phyloP scores from a whole-genome alignment of 2,797 vertebrate genomes.

The Muscicapa comitata region DNA sequence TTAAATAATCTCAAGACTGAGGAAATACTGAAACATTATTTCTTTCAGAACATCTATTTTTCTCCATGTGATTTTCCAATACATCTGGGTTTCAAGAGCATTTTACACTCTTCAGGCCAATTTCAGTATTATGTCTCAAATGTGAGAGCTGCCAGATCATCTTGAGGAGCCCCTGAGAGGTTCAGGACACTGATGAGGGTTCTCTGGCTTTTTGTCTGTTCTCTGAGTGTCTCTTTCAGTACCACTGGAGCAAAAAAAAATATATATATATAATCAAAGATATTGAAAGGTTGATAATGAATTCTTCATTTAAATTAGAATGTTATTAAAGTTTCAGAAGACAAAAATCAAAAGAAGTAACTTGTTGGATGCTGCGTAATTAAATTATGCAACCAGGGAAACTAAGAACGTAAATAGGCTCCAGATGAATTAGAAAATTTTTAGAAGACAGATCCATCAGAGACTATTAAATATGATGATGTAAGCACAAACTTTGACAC shows the following conservation, averaged over 20 bases:
- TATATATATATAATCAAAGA: background rate
- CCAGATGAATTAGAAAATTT: background rate
- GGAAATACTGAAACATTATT: background rate
- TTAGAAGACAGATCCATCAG: background rate
- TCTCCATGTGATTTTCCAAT: background rate
- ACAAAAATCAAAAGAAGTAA: background rate
- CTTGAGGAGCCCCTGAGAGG: background rate
- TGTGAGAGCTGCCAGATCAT: background rate
- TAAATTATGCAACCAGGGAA: background rate
- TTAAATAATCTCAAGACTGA: background rate
- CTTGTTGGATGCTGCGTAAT: background rate
- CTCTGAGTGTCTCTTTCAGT: background rate
- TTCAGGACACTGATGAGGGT: background rate
- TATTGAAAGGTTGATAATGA: background rate
- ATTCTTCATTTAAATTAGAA: background rate
- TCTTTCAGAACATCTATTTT: background rate
- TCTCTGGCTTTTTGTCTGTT: background rate
- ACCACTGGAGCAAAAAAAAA: accelerated
- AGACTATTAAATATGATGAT: background rate
- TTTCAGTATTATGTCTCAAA: background rate
- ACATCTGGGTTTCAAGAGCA: background rate
- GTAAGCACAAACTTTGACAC: background rate
- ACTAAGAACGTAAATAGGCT: background rate
- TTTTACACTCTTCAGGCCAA: background rate
- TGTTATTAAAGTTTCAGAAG: background rate